These are phyloP conservation scores for Mastomys natalensis DNA, from an alignment of 2,113 vertebrate species.

Conservation along the genomic window DNA sequence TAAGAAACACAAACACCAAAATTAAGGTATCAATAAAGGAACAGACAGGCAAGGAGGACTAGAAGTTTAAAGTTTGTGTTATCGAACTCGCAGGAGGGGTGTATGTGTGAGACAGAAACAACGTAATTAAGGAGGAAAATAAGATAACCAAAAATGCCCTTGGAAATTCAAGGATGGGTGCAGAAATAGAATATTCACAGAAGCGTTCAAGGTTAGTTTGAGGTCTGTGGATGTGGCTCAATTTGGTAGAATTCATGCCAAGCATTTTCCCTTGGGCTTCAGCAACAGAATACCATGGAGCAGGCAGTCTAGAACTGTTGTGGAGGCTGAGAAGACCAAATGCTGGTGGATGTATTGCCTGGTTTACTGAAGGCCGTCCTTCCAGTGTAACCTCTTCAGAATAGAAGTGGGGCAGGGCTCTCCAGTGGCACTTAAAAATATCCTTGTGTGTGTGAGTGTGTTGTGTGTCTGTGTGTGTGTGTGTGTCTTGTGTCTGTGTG, in stretches of 20 bases:
- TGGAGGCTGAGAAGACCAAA: neutral
- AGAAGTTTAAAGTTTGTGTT: neutral
- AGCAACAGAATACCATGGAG: neutral
- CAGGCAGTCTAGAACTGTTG: neutral
- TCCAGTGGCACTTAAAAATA: neutral
- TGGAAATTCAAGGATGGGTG: slow-evolving; percentile 14
- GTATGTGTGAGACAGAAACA: neutral
- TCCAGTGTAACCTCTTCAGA: too few species aligned
- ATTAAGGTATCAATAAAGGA: slow-evolving; percentile 18
- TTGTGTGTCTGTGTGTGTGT: neutral
- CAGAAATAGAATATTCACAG: neutral
- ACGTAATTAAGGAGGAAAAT: neutral
- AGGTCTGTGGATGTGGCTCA: neutral
- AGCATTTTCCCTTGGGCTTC: neutral
- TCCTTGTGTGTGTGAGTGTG: neutral
- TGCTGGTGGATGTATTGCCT: neutral
- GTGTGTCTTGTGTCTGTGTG: neutral
- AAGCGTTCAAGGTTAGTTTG: neutral
- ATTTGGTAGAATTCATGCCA: neutral
- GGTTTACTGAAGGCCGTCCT: neutral
- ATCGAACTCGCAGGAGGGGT: neutral
- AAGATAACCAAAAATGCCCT: neutral
- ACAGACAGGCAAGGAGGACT: neutral
- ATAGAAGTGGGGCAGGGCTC: neutral
- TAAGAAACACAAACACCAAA: neutral